Evolutionary conservation across 2,113 vertebrate species (phyloP).

Genomic region (Melanerpes aurifrons): DNA sequence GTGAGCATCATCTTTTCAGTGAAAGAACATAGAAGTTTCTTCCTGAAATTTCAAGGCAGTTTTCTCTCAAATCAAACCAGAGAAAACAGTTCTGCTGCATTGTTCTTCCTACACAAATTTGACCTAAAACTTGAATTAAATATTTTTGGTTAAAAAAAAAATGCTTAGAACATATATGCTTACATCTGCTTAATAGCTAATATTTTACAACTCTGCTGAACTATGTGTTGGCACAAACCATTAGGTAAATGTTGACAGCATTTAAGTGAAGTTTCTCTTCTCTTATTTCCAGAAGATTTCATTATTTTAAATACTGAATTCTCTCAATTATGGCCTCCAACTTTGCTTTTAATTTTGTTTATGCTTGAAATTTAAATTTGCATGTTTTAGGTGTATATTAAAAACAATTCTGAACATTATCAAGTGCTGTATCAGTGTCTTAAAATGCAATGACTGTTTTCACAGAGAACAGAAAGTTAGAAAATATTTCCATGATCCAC

Average conservation of each 20-base stretch:
- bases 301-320: neutral
- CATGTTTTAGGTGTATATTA: neutral
- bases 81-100: neutral
- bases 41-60: neutral
- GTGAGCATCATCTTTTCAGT: neutral
- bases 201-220: neutral
- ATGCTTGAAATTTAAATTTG: neutral
- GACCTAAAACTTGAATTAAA: neutral
- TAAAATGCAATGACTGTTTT: neutral
- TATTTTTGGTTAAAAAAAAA: neutral
- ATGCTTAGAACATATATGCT: neutral
- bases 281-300: neutral
- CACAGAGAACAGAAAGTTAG: neutral
- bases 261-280: neutral
- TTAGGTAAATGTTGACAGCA: neutral
- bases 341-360: neutral
- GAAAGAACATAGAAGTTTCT: neutral
- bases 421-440: neutral
- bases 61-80: neutral
- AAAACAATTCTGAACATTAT: neutral
- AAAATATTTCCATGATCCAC: neutral
- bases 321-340: neutral
- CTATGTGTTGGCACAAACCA: neutral
- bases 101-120: neutral
- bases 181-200: neutral